A percentile compares a stretch with the other conserved stretches of the same genome.
Conservation (phyloP, 2,113 vertebrate genomes). For the Clinocottus analis region DNA sequence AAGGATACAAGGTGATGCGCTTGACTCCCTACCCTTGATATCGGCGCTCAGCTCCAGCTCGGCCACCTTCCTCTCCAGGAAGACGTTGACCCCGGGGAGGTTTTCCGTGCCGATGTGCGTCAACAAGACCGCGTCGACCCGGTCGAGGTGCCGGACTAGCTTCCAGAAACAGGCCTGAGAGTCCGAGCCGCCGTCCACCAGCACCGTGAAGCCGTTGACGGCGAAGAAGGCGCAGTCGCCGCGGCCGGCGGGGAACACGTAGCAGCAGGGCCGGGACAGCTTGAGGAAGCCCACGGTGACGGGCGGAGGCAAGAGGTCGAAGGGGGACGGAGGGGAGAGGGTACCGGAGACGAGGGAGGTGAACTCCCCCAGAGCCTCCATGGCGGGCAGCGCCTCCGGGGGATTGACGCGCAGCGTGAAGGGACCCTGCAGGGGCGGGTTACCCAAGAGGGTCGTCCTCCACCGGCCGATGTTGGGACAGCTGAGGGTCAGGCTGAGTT, state of each 20-base stretch:
- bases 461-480: slow-evolving; percentile 89
- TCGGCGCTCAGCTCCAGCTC: slow-evolving; percentile 83
- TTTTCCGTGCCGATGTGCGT: slow-evolving; percentile 92
- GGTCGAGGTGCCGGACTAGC: slow-evolving; percentile 95
- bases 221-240: slow-evolving; percentile 95
- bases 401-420: slow-evolving; percentile 89
- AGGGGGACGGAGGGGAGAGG: slow-evolving; percentile 87
- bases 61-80: slow-evolving; percentile 91
- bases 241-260: slow-evolving; percentile 93
- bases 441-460: slow-evolving; percentile 81
- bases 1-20: not conserved
- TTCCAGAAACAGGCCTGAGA: slow-evolving; percentile 95
- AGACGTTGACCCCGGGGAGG: slow-evolving; percentile 90
- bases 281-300: slow-evolving; percentile 93
- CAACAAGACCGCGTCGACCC: slow-evolving; percentile 93
- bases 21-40: slow-evolving; percentile 62
- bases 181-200: slow-evolving; percentile 94
- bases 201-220: slow-evolving; percentile 92
- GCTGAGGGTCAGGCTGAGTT: slow-evolving; percentile 86
- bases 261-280: slow-evolving; percentile 96
- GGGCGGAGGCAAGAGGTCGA: slow-evolving; percentile 93
- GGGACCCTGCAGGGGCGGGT: slow-evolving; percentile 82
- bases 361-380: slow-evolving; percentile 92
- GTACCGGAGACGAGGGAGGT: slow-evolving; percentile 90
- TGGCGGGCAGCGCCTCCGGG: slow-evolving; percentile 79